Evolutionary conservation across 2,888 invertebrate genomes (phyloP).

Genomic region (Rhagonycha lutea): DNA sequence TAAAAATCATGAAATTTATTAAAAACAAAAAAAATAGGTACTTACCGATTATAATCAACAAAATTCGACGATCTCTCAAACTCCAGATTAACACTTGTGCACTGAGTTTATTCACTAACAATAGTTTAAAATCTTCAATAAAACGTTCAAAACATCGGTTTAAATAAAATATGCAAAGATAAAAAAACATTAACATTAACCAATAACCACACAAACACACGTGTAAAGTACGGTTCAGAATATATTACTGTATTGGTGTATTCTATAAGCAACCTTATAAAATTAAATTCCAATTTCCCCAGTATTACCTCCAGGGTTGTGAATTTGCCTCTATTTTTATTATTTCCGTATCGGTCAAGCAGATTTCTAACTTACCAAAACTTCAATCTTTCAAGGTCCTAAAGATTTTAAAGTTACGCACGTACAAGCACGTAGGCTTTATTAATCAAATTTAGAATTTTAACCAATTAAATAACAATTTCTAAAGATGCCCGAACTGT

Average conservation of each 20-base stretch:
- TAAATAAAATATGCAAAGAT: no score
- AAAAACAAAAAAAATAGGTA: no score
- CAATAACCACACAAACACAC: no score
- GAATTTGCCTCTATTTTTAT: neutral
- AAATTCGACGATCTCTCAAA: no score
- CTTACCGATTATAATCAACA: no score
- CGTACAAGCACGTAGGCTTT: neutral
- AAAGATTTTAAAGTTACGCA: neutral
- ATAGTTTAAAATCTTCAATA: no score
- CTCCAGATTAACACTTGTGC: no score
- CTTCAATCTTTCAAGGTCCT: neutral
- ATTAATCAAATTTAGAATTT: neutral
- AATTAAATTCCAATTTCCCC: neutral
- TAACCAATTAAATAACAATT: neutral
- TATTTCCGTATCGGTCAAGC: neutral
- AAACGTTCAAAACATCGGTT: no score
- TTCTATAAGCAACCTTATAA: neutral
- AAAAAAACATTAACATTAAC: no score
- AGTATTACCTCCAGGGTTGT: neutral
- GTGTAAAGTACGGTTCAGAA: neutral
- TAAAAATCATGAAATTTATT: no score
- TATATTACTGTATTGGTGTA: no score
- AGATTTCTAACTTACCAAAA: neutral
- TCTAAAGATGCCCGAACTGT: conserved; percentile 23
- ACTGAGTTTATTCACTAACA: no score